phyloP scores from a whole-genome alignment of 1,140 invertebrate species.

The Aphidius ervi region DNA sequence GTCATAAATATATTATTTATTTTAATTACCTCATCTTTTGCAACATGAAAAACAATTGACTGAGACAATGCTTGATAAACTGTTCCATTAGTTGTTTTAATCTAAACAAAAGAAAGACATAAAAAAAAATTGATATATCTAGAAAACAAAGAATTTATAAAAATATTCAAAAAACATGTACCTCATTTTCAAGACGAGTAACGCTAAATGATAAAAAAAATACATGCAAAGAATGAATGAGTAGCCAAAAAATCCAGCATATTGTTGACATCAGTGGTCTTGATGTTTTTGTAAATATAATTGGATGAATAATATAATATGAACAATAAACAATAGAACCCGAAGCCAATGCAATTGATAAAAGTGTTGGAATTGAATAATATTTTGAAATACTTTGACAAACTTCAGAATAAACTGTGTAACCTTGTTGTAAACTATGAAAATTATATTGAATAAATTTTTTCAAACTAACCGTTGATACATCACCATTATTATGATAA shows the following conservation, averaged over 20 bases:
- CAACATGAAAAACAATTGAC: no score
- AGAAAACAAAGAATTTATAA: no score
- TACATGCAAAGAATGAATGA: not conserved
- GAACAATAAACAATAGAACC: constrained; percentile 3
- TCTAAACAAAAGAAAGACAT: no score
- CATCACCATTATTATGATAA: no score
- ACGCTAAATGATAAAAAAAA: not conserved
- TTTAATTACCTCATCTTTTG: no score
- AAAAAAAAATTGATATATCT: no score
- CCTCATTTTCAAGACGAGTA: not conserved
- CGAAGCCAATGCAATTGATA: not conserved
- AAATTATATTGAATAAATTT: not conserved
- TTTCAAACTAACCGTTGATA: not conserved
- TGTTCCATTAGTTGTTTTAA: no score
- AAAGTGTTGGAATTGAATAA: not conserved
- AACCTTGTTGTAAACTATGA: not conserved
- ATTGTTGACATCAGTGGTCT: not conserved
- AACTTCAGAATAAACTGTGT: not conserved
- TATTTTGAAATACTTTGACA: not conserved
- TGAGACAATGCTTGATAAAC: no score
- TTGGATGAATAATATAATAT: not conserved
- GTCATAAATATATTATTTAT: no score
- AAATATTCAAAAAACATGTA: not conserved
- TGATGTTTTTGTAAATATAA: not conserved
- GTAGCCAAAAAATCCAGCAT: not conserved